Base-by-base conservation (phyloP, 2,797 vertebrate genomes). In the Sebastes vulpes region DNA sequence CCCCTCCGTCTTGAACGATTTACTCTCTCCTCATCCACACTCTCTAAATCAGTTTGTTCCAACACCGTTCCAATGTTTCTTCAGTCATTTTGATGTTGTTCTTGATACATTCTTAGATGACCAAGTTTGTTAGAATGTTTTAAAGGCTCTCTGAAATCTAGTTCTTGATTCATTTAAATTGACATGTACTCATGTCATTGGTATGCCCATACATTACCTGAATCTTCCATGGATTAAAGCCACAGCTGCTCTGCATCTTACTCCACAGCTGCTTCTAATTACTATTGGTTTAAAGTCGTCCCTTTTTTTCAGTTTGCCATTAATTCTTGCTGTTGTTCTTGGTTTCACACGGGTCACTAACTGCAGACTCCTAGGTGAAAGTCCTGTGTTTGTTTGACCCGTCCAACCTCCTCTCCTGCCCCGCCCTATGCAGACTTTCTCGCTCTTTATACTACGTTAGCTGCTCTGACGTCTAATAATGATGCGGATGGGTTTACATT, bases 31-130 rank as follows among this genome's bases (percentile, higher is more conserved):
- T 25, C 9, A 21, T 29, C 10, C 59, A 54, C 23, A 69, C 65
- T 74, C 28, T 32, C 5, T 75, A 8, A 61, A 66, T 78, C 61
- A 48, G 18, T 65, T 65, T 23, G 5, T 70, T 65, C 31, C 38
- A 23, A 5, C 59, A 25, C 1, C 16, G 52, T 25, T 60, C 38
- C 18, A 29, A 6, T 6, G 1, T n/a, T 28, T 60, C 26, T 32
- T 12, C 26, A 35, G 11, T 10, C 3, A 8, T n/a, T 18, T 10
- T 16, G 2, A 23, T 35, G 2, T 23, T 10, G n/a, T 21, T 54
- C 5, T 60, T 42, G 6, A 0, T 29, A 5, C 26, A 52, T 8
- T 54, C 9, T 14, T 12, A 46, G n/a, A 2, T 26, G 6, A 18
- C 3, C 20, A 29, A 35, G 3, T 48, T 18, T 50, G 11, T 6